Base-by-base conservation (phyloP, 2,113 vertebrate species). In the Pseudopipra pipra region DNA sequence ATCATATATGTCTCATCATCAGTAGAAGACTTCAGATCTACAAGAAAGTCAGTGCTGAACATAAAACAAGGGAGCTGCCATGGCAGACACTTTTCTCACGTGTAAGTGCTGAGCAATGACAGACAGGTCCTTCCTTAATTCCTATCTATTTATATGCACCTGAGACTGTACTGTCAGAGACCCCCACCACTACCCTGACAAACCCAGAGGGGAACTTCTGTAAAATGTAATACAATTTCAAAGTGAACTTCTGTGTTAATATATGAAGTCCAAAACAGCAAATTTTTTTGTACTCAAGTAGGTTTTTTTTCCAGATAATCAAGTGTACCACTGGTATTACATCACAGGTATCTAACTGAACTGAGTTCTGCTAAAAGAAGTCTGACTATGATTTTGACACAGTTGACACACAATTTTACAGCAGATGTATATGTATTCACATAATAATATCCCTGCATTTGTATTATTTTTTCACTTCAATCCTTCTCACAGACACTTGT, bases 71-170 rank as follows among this genome's bases (percentile, higher is more conserved):
- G 9, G 35, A 84, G 44, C 24, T 67, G 24, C 46, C 22, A 6
- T 0, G 4, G 41, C 5, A 87, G 61, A 46, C 86, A 52, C 33
- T 39, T 68, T 37, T 44, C 21, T 56, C 5, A 7, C 5, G 12
- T 33, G 0, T 47, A 81, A 78, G 23, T 8, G 39, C 31, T 44
- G 33, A 30, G 39, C 25, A 74, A 23, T 25, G 56, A 70, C 31
- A 61, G 43, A 56, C 6, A 62, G 12, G 21, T 33, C 12, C 25
- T 58, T 66, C 51, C 39, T 70, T 63, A 85, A 87, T 13, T 27
- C 4, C 1, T 11, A 25, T 23, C n/a, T 63, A 35, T 52, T 44
- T 70, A 77, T 12, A 61, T 4, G 10, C 9, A 39, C 0, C 1
- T 8, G 13, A 73, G 39, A 39, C n/a, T 37, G 16, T 25, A 49